Conservation (phyloP, 2,113 vertebrate genomes). For the Plotosus lineatus region DNA sequence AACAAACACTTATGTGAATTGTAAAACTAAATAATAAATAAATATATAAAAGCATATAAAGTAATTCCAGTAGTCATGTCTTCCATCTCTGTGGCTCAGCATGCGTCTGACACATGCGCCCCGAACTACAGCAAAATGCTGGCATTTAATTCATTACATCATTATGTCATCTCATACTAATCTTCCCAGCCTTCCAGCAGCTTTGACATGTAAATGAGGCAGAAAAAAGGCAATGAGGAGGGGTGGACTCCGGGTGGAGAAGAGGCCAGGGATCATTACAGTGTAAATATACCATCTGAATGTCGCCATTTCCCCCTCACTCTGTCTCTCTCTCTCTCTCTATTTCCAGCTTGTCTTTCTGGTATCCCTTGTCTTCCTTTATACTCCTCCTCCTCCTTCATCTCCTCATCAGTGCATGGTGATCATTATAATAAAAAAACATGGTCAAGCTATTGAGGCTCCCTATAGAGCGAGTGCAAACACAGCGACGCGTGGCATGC, state of each 20-base stretch:
- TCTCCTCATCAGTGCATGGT: constrained; percentile 66
- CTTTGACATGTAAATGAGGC: constrained; percentile 93
- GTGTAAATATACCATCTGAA: constrained; percentile 78
- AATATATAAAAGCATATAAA: background rate
- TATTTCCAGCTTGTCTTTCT: constrained; percentile 36
- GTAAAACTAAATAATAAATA: too few species aligned
- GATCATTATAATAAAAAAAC: constrained; percentile 72
- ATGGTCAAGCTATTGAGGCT: constrained; percentile 83
- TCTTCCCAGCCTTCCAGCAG: constrained; percentile 82
- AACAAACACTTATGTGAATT: too few species aligned
- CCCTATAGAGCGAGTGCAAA: constrained; percentile 78
- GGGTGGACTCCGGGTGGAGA: constrained; percentile 65
- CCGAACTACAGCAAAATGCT: constrained; percentile 73
- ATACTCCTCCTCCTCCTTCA: constrained; percentile 52
- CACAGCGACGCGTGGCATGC: constrained; percentile 78
- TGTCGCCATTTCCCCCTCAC: constrained; percentile 49
- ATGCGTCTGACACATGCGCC: constrained; percentile 31
- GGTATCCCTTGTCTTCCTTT: background rate
- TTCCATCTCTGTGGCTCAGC: constrained; percentile 51
- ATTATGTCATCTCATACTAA: constrained; percentile 92
- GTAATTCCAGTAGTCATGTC: constrained; percentile 24
- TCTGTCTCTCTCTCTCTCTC: constrained; percentile 32
- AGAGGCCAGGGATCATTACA: constrained; percentile 84
- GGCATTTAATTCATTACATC: constrained; percentile 93
- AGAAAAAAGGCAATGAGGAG: constrained; percentile 72